Percentiles rank a stretch among this genome's conserved stretches.
These are phyloP conservation scores for Chionis minor DNA, from an alignment of 2,113 vertebrate species.

Conservation along the genomic window DNA sequence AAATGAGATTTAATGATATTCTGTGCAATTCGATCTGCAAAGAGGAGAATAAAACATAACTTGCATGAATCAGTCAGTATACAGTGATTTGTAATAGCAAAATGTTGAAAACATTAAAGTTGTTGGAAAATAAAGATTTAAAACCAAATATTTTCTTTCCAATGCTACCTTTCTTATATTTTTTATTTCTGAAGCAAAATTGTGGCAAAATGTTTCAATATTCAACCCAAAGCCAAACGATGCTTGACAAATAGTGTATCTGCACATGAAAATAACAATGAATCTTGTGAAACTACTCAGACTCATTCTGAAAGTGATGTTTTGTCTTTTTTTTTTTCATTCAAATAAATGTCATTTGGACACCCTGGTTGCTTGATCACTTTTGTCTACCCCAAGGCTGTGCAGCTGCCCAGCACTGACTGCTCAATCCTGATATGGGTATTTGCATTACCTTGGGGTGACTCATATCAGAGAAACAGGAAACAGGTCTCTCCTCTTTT, in stretches of 20 bases:
- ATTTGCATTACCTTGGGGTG: not conserved
- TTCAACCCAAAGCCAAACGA: not conserved
- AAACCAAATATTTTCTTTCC: not conserved
- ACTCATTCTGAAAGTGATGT: not conserved
- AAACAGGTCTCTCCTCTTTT: not conserved
- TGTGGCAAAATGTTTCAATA: not conserved
- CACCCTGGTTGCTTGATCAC: not conserved
- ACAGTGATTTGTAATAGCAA: not conserved
- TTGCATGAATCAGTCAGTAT: not conserved
- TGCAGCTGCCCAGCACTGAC: not conserved
- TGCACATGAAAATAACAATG: not conserved
- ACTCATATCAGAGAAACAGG: not conserved
- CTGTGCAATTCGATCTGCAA: conserved; percentile 94
- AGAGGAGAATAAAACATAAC: not conserved
- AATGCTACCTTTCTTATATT: not conserved
- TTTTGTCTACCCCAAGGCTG: not conserved
- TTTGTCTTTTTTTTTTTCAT: not conserved
- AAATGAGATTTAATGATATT: conserved; percentile 99
- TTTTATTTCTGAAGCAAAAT: not conserved
- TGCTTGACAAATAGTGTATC: not conserved
- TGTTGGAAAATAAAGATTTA: not conserved
- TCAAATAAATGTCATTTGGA: not conserved
- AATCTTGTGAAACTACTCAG: not conserved
- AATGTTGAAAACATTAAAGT: not conserved
- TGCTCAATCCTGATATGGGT: not conserved